A percentile compares a stretch with the other conserved stretches of the same genome.
Evolutionary conservation across 1,140 invertebrate species (phyloP).

Genomic region (Magallana gigas): DNA sequence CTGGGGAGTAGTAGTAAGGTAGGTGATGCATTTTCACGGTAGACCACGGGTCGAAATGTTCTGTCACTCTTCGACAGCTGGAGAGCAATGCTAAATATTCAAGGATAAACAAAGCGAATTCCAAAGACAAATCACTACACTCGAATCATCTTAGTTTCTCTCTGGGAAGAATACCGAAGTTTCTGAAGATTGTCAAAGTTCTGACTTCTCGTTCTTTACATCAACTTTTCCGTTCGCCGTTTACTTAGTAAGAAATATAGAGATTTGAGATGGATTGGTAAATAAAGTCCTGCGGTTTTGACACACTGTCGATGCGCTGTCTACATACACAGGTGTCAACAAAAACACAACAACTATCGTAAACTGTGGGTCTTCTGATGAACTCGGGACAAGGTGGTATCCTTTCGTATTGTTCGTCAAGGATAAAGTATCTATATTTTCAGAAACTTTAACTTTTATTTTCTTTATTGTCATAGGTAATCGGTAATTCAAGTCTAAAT

Average conservation of each 20-base stretch:
- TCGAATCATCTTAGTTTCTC: background rate
- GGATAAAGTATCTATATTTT: constrained; percentile 38
- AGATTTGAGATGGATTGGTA: background rate
- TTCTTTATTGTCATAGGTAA: constrained; percentile 54
- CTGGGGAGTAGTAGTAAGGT: constrained; percentile 64
- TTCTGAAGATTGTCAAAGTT: background rate
- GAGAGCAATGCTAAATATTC: background rate
- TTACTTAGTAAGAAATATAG: background rate
- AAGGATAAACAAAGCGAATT: constrained; percentile 4
- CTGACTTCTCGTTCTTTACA: background rate
- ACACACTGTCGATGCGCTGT: background rate
- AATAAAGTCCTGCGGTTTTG: constrained; percentile 25
- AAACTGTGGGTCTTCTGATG: background rate
- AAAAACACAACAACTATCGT: background rate
- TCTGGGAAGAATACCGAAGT: background rate
- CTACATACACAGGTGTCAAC: background rate
- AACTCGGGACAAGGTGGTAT: background rate
- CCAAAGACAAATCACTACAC: background rate
- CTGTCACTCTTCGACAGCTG: background rate
- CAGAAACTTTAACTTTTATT: constrained; percentile 39
- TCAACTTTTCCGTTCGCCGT: background rate
- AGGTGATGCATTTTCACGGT: constrained; percentile 61
- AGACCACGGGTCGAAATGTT: background rate
- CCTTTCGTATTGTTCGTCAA: constrained; percentile 16
- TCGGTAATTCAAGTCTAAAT: constrained; percentile 57